Evolutionary conservation across 1,140 invertebrate genomes (phyloP), one percentile per base, ranked within the genome.

Genomic region (Nylanderia fulva): DNA sequence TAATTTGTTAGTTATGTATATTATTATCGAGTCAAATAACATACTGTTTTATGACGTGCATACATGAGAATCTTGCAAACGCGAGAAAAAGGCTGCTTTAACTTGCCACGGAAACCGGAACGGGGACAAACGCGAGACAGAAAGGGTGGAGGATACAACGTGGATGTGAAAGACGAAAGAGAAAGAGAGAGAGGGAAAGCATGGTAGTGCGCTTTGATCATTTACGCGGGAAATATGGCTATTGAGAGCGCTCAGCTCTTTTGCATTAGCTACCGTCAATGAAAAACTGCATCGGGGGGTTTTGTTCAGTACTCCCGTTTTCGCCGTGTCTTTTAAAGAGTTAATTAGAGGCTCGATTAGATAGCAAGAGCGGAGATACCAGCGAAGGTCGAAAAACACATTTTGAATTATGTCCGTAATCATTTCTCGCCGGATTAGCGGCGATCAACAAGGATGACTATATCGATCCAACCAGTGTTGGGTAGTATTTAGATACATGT

Each of bases 151-250:
- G 33, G 56, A 54, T 11, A 72, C 56, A 63, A 68, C 74, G 42
- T 52, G 60, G 64, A 84, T 69, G 18, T 24, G 15, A 63, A 56
- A 42, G 68, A 58, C 36, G 45, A 45, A 29, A 36, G 52, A 45
- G n/a, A 39, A 56, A 76, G 76, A 4, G 58, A 4, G 58, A 39
- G 77, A 77, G 77, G 58, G 48, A 84, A 24, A 48, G 27, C 68
- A 39, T 60, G 69, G 66, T 79, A 68, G 60, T 45, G n/a, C 72
- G n/a, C 87, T 89, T 90, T 90, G 89, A 90, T 77, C 87, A 61
- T 74, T 56, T 76, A 85, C 85, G 77, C 75, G 86, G 66, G 72
- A 66, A 83, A 79, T 76, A 76, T 75, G 61, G 76, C 85, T 88
- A 88, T 88, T 87, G 87, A 88, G 68, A 72, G 64, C 83, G 71